phyloP scores from a whole-genome alignment of 2,888 invertebrate genomes.

The Drosophila affinis region DNA sequence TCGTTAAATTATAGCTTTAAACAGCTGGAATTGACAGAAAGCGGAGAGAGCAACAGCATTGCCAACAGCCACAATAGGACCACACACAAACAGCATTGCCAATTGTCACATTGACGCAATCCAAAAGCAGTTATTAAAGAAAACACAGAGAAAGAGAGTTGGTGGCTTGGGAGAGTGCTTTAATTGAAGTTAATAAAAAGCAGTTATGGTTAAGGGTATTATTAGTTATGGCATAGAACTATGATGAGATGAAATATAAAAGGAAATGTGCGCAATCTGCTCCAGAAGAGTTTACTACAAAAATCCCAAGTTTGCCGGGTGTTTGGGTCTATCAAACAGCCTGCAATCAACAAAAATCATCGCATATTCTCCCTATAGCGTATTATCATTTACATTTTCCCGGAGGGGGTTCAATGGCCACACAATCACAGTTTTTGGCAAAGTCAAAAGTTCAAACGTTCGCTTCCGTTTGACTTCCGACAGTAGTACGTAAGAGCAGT shows the following conservation, averaged over 20 bases:
- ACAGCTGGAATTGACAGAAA: slow-evolving; percentile 49
- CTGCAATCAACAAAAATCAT: neutral
- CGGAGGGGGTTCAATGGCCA: neutral
- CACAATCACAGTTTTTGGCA: neutral
- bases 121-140: neutral
- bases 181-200: slow-evolving; percentile 73
- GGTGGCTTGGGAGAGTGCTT: slow-evolving; percentile 27
- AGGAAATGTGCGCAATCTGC: no score
- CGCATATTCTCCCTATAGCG: neutral
- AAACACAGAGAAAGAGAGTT: neutral
- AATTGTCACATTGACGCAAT: slow-evolving; percentile 77
- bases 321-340: no score
- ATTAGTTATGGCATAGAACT: neutral
- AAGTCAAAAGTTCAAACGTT: slow-evolving; percentile 62
- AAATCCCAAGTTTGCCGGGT: no score
- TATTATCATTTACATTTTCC: neutral
- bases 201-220: slow-evolving; percentile 2
- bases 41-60: neutral
- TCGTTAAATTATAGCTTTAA: no score
- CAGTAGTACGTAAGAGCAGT: neutral
- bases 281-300: neutral
- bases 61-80: slow-evolving; percentile 21
- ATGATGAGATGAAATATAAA: neutral
- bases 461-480: slow-evolving; percentile 49
- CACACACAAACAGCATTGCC: slow-evolving; percentile 46